Base-by-base conservation (phyloP, 2,797 vertebrate species). In the Xiphorhynchus erythropygius region DNA sequence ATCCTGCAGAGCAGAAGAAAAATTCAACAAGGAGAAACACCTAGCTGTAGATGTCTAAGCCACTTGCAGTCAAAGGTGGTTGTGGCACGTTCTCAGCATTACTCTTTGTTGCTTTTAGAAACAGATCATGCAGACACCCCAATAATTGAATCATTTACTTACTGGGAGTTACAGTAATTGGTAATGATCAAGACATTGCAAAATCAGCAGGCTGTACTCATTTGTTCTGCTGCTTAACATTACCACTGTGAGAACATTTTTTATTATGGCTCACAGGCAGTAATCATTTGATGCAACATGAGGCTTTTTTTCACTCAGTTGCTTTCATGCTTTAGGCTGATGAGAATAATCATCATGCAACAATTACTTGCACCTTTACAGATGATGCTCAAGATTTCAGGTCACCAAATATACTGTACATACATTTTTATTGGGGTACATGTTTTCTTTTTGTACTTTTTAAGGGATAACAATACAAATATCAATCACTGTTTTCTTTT, bases 211-310 rank as follows among this genome's bases (percentile, higher is more conserved):
- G 97, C 98, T 97, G 87, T 97, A 93, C 89, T 97, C 97, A 98
- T 98, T 98, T 98, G 96, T 98, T 98, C 98, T 98, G 95, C 97
- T 97, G 96, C 94, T 97, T 95, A 97, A 96, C 93, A 98, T 96
- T 97, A 98, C 84, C 91, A 94, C 96, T 96, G 97, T 78, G 93
- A 98, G 97, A 98, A 97, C 97, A 97, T 94, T 97, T 97, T 98
- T 98, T 98, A 98, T 98, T 98, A 98, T 97, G 91, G 97, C 97
- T 98, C 97, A 97, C 96, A 98, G 98, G 98, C 97, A 97, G 96
- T 93, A 98, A 98, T 98, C 97, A 98, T 97, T 97, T 98, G 97
- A 98, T 96, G 97, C 98, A 98, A 98, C 97, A 97, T 62, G 97
- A 98, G 93, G 97, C 96, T 97, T 98, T 98, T 98, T 98, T 98